A percentile compares a stretch with the other conserved stretches of the same genome.
Evolutionary conservation across 2,888 invertebrate species (phyloP).

Genomic region (Luffia ferchaultella): DNA sequence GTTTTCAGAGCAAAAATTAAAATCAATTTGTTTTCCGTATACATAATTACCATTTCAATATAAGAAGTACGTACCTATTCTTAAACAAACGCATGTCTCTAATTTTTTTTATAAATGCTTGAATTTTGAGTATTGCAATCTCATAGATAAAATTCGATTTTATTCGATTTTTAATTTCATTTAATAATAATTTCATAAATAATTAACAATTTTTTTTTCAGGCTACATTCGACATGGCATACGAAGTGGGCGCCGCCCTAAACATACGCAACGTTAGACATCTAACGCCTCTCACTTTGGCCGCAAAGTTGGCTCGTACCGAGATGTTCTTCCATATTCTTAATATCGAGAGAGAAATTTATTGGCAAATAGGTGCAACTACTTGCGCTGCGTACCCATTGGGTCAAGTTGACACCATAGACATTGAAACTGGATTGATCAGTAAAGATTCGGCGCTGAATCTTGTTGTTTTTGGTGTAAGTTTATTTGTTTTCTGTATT

Average conservation of each 20-base stretch:
- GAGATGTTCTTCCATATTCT: constrained; percentile 98
- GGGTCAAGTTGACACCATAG: constrained; percentile 94
- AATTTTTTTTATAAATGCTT: too few species aligned
- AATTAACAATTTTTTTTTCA: constrained; percentile 42
- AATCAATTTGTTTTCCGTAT: too few species aligned
- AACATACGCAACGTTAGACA: constrained; percentile 85
- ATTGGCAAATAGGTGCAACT: constrained; percentile 96
- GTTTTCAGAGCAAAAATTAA: too few species aligned
- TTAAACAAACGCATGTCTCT: too few species aligned
- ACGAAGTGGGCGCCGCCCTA: constrained; percentile 91
- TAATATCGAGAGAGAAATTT: constrained; percentile 94
- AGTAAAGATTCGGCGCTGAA: constrained; percentile 95
- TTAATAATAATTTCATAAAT: too few species aligned
- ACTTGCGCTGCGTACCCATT: constrained; percentile 98
- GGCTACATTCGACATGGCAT: constrained; percentile 93
- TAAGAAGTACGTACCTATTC: too few species aligned
- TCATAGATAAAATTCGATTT: too few species aligned
- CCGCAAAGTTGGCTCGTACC: constrained; percentile 91
- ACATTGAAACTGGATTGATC: constrained; percentile 89
- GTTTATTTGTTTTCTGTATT: constrained; percentile 19
- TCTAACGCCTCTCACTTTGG: constrained; percentile 90
- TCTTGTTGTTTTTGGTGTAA: constrained; percentile 95
- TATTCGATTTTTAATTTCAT: too few species aligned
- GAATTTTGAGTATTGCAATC: too few species aligned
- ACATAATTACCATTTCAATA: too few species aligned